These are phyloP conservation scores for Dendrolimus pini DNA, from an alignment of 2,888 invertebrate genomes.

Conservation along the genomic window DNA sequence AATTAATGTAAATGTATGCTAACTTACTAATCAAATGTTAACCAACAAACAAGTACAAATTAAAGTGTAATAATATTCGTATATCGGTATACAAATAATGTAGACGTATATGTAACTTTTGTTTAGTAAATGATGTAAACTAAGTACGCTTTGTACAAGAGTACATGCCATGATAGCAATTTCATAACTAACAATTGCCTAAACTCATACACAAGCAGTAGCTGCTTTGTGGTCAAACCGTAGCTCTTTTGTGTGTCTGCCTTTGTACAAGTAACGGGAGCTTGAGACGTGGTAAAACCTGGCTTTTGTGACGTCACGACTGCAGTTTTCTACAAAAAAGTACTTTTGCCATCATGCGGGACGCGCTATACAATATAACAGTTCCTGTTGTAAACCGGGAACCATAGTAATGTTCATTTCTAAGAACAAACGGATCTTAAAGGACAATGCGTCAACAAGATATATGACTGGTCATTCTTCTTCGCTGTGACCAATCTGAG, in stretches of 20 bases:
- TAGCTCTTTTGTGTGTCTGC: conserved; percentile 45
- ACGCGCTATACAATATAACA: conserved; percentile 56
- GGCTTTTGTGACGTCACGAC: conserved; percentile 59
- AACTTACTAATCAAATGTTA: too few relatives aligned
- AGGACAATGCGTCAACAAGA: conserved; percentile 55
- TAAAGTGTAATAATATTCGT: too few relatives aligned
- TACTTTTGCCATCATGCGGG: conserved; percentile 61
- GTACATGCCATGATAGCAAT: too few relatives aligned
- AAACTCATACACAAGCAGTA: conserved; percentile 24
- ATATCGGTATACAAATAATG: too few relatives aligned
- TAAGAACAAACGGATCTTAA: conserved; percentile 50
- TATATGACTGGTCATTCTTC: conserved; percentile 57
- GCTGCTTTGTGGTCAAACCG: conserved; percentile 61
- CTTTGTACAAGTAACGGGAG: conserved; percentile 61
- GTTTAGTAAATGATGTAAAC: too few relatives aligned
- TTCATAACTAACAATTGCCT: too few relatives aligned
- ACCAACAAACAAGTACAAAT: too few relatives aligned
- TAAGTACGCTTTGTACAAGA: too few relatives aligned
- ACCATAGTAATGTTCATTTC: conserved; percentile 52
- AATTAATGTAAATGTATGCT: too few relatives aligned
- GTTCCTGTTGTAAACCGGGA: conserved; percentile 69
- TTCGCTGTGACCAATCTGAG: conserved; percentile 63
- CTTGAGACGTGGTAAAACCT: conserved; percentile 35
- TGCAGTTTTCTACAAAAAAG: conserved; percentile 56
- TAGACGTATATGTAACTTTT: too few relatives aligned